A percentile compares a stretch with the other conserved stretches of the same genome.
phyloP scores from a whole-genome alignment of 2,888 invertebrate species.

The Heliconius sara region DNA sequence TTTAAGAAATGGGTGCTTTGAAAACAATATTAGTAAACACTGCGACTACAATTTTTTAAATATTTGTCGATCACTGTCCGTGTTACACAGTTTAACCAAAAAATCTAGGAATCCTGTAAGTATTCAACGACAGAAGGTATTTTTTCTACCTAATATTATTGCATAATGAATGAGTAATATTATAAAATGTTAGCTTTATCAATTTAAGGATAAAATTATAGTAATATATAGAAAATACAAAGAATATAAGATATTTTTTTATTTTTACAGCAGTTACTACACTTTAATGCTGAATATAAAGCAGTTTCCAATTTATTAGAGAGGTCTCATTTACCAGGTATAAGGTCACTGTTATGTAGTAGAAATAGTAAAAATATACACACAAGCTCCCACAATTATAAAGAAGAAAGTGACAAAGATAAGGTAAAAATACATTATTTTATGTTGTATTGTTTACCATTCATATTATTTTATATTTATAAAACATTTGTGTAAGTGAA shows the following conservation, averaged over 20 bases:
- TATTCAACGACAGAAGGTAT: slow-evolving; percentile 23
- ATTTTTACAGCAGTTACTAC: slow-evolving; percentile 59
- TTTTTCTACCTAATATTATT: slow-evolving; percentile 38
- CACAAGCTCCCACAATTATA: slow-evolving; percentile 57
- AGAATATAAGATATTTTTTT: neutral
- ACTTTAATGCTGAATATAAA: slow-evolving; percentile 81
- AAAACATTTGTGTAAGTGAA: neutral
- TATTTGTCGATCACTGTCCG: slow-evolving; percentile 70
- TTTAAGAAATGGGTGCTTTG: slow-evolving; percentile 54
- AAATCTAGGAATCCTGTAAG: slow-evolving; percentile 70
- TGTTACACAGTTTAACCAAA: slow-evolving; percentile 64
- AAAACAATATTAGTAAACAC: slow-evolving; percentile 61
- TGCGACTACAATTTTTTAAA: slow-evolving; percentile 58
- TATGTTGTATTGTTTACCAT: too few species aligned
- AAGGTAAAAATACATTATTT: slow-evolving; percentile 53
- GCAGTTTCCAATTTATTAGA: slow-evolving; percentile 81
- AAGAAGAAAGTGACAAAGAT: slow-evolving; percentile 58
- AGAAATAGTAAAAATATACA: slow-evolving; percentile 57
- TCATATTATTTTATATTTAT: too few species aligned
- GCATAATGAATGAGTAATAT: slow-evolving; percentile 40
- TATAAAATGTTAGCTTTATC: neutral
- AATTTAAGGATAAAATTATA: neutral
- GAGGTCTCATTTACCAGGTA: slow-evolving; percentile 77
- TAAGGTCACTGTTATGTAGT: slow-evolving; percentile 57
- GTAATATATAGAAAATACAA: neutral